These are phyloP conservation scores for Microcebus lehilahytsara DNA, from an alignment of 2,113 vertebrate genomes.

Conservation along the genomic window DNA sequence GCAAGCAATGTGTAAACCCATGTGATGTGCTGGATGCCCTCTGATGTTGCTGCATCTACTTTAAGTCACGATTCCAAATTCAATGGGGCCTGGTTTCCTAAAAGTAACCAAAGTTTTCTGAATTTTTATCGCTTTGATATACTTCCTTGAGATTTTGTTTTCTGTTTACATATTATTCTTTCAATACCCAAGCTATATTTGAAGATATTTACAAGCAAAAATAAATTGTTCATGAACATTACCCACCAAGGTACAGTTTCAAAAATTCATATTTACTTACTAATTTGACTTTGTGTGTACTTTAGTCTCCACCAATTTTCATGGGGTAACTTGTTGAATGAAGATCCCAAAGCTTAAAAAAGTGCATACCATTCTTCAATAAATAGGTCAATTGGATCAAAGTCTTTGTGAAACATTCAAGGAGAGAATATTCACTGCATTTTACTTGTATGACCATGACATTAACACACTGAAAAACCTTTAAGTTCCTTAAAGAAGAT, in stretches of 20 bases:
- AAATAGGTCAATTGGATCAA: slow-evolving; percentile 52
- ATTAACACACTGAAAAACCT: slow-evolving; percentile 66
- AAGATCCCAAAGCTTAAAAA: slow-evolving; percentile 45
- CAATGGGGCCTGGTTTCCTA: not conserved
- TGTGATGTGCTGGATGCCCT: not conserved
- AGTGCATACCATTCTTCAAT: slow-evolving; percentile 51
- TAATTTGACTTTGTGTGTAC: slow-evolving; percentile 30
- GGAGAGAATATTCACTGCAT: slow-evolving; percentile 39
- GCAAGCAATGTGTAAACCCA: not conserved
- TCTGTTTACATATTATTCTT: slow-evolving; percentile 4
- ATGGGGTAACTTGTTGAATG: not conserved
- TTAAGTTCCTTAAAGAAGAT: slow-evolving; percentile 54
- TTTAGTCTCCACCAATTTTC: not conserved
- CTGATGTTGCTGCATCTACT: not conserved
- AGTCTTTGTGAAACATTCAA: slow-evolving; percentile 69
- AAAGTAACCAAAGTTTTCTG: slow-evolving; percentile 20
- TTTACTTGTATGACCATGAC: slow-evolving; percentile 56
- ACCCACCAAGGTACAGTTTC: not conserved
- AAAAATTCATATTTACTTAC: slow-evolving; percentile 42
- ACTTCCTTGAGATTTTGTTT: not conserved
- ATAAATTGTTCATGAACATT: not conserved
- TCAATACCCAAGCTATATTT: not conserved
- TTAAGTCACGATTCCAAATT: slow-evolving; percentile 5
- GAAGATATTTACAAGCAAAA: slow-evolving; percentile 34
- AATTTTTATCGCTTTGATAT: not conserved